Evolutionary conservation across 2,888 invertebrate species (phyloP).

Genomic region (Branchellion lobata): DNA sequence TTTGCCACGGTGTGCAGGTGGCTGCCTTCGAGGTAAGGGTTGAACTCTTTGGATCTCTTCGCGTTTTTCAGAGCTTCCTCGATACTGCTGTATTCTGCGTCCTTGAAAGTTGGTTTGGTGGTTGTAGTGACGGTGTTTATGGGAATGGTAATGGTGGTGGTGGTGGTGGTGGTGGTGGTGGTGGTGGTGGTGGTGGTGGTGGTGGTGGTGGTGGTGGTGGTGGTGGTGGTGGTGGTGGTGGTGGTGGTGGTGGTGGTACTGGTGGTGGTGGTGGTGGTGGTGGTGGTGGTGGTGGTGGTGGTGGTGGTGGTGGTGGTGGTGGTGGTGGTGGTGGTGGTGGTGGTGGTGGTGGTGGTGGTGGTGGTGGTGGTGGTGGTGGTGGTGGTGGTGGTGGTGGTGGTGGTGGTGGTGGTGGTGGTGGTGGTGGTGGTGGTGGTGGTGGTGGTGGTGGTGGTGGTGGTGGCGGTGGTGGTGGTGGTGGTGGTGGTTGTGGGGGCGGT

Average conservation of each 20-base stretch:
- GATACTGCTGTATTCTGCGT: not conserved
- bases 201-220: not conserved
- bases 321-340: not conserved
- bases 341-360: not conserved
- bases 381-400: not conserved
- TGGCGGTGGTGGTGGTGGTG: not conserved
- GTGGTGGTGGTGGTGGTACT: not conserved
- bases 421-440: slow-evolving; percentile 11
- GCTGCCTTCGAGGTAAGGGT: slow-evolving; percentile 49
- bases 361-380: not conserved
- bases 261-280: not conserved
- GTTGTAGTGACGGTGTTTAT: too few species aligned
- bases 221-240: slow-evolving; percentile 6
- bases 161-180: not conserved
- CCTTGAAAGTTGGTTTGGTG: too few species aligned
- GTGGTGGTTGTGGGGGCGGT: too few species aligned
- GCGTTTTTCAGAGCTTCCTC: not conserved
- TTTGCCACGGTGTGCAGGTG: slow-evolving; percentile 50
- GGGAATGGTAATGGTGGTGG: not conserved
- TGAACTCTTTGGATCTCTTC: slow-evolving; percentile 16
- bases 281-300: not conserved
- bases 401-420: slow-evolving; percentile 4
- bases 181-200: not conserved
- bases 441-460: slow-evolving; percentile 1
- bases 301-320: not conserved